Conservation (phyloP, 2,797 vertebrate species). For the Aulostomus chinensis region DNA sequence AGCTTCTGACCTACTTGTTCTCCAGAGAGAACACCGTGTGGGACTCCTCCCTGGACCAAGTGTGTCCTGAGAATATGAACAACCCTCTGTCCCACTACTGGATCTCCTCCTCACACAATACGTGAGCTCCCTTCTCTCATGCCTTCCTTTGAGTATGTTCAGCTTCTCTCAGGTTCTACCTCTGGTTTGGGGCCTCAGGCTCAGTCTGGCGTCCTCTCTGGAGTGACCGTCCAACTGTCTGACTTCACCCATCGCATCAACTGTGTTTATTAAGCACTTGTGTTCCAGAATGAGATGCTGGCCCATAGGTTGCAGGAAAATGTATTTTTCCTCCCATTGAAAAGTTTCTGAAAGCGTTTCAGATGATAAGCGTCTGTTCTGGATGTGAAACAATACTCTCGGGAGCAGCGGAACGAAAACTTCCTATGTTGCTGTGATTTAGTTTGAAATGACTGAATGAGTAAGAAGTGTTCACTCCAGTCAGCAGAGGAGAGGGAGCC, state of each 20-base stretch:
- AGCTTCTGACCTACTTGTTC: conserved; percentile 98
- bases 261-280: conserved; percentile 47
- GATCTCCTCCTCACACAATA: conserved; percentile 99
- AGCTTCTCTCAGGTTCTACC: neutral
- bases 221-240: conserved; percentile 4
- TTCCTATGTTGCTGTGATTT: conserved; percentile 51
- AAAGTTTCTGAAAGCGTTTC: conserved; percentile 58
- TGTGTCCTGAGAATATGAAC: conserved; percentile 93
- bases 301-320: conserved; percentile 50
- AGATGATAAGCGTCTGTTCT: conserved; percentile 51
- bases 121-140: conserved; percentile 81
- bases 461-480: conserved; percentile 35
- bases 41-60: conserved; percentile 87
- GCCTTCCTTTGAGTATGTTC: neutral
- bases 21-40: conserved; percentile 98
- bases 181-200: conserved; percentile 25
- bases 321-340: conserved; percentile 61
- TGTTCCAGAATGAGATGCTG: conserved; percentile 35
- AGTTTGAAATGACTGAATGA: conserved; percentile 47
- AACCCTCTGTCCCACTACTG: conserved; percentile 98
- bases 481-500: conserved; percentile 29
- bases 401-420: conserved; percentile 34
- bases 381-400: conserved; percentile 61
- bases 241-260: conserved; percentile 46
- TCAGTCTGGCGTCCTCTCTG: conserved; percentile 14